These are phyloP conservation scores for Ophonus ardosiacus DNA, from an alignment of 2,888 invertebrate genomes.

Conservation along the genomic window DNA sequence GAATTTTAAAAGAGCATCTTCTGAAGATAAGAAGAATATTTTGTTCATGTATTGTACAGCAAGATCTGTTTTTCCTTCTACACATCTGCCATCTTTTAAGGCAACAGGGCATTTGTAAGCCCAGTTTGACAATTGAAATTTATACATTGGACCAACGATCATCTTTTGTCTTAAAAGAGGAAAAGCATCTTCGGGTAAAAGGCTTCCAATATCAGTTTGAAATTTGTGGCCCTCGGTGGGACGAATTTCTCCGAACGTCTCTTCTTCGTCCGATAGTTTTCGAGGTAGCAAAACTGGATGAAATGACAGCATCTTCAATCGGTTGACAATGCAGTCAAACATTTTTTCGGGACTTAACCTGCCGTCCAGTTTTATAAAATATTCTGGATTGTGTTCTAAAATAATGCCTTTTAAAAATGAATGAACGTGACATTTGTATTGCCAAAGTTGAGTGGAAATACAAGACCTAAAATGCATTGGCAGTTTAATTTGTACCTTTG, in stretches of 20 bases:
- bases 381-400: conserved; percentile 77
- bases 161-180: conserved; percentile 70
- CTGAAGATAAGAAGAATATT: conserved; percentile 79
- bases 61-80: conserved; percentile 77
- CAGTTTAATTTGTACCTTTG: conserved; percentile 76
- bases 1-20: conserved; percentile 78
- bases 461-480: conserved; percentile 76
- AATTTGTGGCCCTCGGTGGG: conserved; percentile 43
- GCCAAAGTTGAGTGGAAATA: conserved; percentile 76
- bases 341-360: conserved; percentile 76
- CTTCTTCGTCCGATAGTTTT: conserved; percentile 65
- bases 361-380: conserved; percentile 80
- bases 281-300: conserved; percentile 72
- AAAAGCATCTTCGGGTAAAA: conserved; percentile 72
- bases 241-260: conserved; percentile 49
- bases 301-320: conserved; percentile 73
- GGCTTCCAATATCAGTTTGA: conserved; percentile 65
- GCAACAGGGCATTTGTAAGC: conserved; percentile 81
- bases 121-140: conserved; percentile 79
- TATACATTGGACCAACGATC: conserved; percentile 71
- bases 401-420: conserved; percentile 77
- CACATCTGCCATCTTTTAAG: conserved; percentile 77
- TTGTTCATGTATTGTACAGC: conserved; percentile 81
- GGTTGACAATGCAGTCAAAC: conserved; percentile 76
- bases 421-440: conserved; percentile 75